Evolutionary conservation across 1,140 invertebrate genomes (phyloP).

Genomic region (Papilio dardanus): DNA sequence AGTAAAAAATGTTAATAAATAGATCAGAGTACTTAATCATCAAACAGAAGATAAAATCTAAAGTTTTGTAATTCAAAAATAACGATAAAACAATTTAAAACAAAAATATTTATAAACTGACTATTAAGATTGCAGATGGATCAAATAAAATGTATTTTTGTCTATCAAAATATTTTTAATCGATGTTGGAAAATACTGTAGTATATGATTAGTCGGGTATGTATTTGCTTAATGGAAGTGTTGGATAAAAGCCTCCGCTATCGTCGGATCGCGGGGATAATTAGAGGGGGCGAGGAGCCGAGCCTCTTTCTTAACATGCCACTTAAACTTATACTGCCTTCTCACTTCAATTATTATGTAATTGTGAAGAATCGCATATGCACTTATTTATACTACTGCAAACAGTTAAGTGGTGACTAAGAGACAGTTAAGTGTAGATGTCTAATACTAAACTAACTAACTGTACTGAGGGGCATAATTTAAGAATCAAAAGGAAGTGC

Average conservation of each 20-base stretch:
- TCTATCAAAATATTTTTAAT: constrained; percentile 82
- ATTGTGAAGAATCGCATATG: constrained; percentile 46
- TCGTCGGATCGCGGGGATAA: constrained; percentile 68
- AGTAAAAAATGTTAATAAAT: constrained; percentile 8
- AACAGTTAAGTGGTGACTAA: not conserved
- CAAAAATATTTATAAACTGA: constrained; percentile 67
- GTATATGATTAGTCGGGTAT: constrained; percentile 73
- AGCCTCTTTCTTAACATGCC: constrained; percentile 65
- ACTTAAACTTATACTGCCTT: constrained; percentile 76
- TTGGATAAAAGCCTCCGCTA: constrained; percentile 76
- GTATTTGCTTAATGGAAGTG: constrained; percentile 81
- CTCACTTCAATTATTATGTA: constrained; percentile 61
- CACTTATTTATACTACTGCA: not conserved
- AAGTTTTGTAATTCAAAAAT: constrained; percentile 44
- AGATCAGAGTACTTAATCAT: not conserved
- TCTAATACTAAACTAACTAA: too few relatives aligned
- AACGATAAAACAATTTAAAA: constrained; percentile 51
- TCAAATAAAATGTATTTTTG: constrained; percentile 70
- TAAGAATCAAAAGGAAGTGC: too few relatives aligned
- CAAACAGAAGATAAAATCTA: constrained; percentile 38
- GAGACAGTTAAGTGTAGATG: not conserved
- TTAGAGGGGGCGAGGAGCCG: constrained; percentile 65
- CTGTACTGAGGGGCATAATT: too few relatives aligned
- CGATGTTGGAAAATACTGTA: constrained; percentile 75
- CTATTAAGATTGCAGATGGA: constrained; percentile 55